Percentiles rank a stretch among this genome's conserved stretches.
Conservation (phyloP, 2,888 invertebrate genomes). For the Tethea ocularis region DNA sequence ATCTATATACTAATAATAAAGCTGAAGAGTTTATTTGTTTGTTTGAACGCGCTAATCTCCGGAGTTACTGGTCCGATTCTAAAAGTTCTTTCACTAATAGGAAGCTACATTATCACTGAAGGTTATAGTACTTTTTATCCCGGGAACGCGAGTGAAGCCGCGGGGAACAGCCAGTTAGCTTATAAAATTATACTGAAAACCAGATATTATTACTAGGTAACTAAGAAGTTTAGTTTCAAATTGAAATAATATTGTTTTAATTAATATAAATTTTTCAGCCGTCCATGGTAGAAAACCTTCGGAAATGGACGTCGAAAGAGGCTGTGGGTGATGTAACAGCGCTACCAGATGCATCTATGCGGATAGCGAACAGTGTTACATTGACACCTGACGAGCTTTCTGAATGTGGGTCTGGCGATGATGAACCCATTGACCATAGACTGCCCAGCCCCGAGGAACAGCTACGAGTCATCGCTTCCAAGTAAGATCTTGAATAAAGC, state of each 20-base stretch:
- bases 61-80: too few species aligned
- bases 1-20: too few species aligned
- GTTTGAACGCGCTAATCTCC: too few species aligned
- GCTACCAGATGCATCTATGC: constrained; percentile 89
- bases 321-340: constrained; percentile 93
- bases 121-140: too few species aligned
- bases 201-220: too few species aligned
- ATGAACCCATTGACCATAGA: constrained; percentile 91
- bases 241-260: background rate
- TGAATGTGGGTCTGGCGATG: constrained; percentile 84
- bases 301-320: constrained; percentile 93
- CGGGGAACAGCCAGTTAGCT: too few species aligned
- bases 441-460: constrained; percentile 95
- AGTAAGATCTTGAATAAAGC: constrained; percentile 79
- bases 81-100: too few species aligned
- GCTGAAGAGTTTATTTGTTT: too few species aligned
- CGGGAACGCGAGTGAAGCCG: too few species aligned
- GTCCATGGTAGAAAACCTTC: constrained; percentile 89
- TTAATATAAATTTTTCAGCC: constrained; percentile 82
- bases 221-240: background rate
- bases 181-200: too few species aligned
- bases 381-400: constrained; percentile 80
- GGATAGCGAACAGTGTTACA: constrained; percentile 84
- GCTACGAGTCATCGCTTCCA: constrained; percentile 91
- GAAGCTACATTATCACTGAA: too few species aligned